Evolutionary conservation across 1,140 invertebrate species (phyloP).

Genomic region (Leptonema lineaticorne): DNA sequence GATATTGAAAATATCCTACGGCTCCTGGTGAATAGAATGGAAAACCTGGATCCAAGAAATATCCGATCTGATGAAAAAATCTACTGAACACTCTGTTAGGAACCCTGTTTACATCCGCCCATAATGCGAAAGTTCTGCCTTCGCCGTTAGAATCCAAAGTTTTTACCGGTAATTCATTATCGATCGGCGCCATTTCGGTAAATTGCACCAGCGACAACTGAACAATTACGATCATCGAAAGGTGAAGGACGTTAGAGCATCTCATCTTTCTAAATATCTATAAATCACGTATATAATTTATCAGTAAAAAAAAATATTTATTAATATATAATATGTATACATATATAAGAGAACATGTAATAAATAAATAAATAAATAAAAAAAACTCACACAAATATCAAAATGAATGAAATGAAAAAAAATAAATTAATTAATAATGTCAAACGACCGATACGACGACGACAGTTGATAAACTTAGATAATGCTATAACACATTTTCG

Average conservation of each 20-base stretch:
- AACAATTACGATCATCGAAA: constrained; percentile 22
- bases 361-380: background rate
- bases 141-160: constrained; percentile 6
- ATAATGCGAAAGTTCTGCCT: constrained; percentile 24
- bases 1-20: constrained; percentile 5
- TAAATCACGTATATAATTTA: background rate
- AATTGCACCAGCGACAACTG: background rate
- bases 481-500: too few relatives aligned
- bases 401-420: background rate
- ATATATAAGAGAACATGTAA: background rate
- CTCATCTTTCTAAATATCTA: constrained; percentile 13
- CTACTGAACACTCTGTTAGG: constrained; percentile 25
- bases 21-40: background rate
- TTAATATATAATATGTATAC: background rate
- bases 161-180: background rate
- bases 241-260: constrained; percentile 15
- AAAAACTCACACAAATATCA: background rate
- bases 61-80: constrained; percentile 23
- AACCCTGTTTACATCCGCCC: constrained; percentile 5
- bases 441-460: too few relatives aligned
- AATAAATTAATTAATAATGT: too few relatives aligned
- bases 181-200: background rate
- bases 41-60: constrained; percentile 27
- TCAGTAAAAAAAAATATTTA: too few relatives aligned
- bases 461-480: too few relatives aligned